Base-by-base conservation (phyloP, 2,888 invertebrate species). In the Deladenus siricidicola region DNA sequence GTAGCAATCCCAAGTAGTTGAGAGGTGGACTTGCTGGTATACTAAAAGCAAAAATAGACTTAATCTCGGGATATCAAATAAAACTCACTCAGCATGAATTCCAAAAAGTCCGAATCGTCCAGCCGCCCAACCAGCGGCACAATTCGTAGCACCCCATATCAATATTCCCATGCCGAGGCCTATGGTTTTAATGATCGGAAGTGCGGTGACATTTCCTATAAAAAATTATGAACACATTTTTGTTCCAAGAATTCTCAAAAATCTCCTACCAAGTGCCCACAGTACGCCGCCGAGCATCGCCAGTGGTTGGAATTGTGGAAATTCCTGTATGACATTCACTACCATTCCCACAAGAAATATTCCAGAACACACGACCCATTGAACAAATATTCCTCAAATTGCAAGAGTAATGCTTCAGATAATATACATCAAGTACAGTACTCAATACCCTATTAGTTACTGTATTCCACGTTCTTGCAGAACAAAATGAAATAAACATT, bases 251-350 rank as follows among this genome's bases (percentile, higher is more conserved):
- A 6, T 8, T 10, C 6, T n/a, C n/a, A 56, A 19, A 17, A 65
- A 50, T 19, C 8, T 48, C 62, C 60, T 67, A 81, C 82, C 83
- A 58, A 81, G 78, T 56, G 80, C 76, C 82, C 82, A 83, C 6
- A 82, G 67, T 21, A 78, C 68, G 17, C 83, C 83, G 23, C 83
- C 83, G 14, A 82, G 56, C 81, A 83, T 81, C 2, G 80, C 80
- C 1, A 82, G 63, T 1, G 82, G 81, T 64, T 81, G 81, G 69
- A 83, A 83, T 39, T 65, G 71, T 2, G 80, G 80, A 53, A 78
- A 78, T 4, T 70, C 68, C 30, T 74, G 64, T 64, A 80, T 78
- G 1, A 39, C 2, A 39, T 53, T 30, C 34, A 81, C 74, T 19
- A 79, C 66, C 17, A 74, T 21, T 24, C 55, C 57, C 80, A 66